Base-by-base conservation (phyloP, 2,888 invertebrate genomes). In the Diarsia mendica region DNA sequence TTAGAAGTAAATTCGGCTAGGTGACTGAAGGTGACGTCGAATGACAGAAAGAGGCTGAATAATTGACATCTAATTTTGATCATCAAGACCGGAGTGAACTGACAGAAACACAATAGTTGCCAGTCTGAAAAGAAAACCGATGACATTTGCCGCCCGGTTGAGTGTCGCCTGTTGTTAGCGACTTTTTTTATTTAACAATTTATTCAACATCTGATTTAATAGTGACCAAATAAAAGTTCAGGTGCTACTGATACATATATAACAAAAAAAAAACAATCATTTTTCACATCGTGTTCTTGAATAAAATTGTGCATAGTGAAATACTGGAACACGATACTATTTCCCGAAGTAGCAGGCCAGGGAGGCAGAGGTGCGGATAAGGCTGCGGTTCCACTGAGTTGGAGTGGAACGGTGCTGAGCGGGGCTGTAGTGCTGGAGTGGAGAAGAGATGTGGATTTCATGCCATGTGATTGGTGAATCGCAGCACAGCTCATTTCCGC, bases 11-110 rank as follows among this genome's bases (percentile, higher is more conserved):
- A 55, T 67, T 70, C 58, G 67, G 44, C 39, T 11, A 55, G n/a
- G n/a, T n/a, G n/a, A n/a, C n/a, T n/a, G n/a, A 51, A 70, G 76
- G 70, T 84, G 83, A 85, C 83, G 87, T 88, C 75, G 81, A 74
- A 75, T 77, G 70, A 80, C 79, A 80, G 83, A 23, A 61, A 20
- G 51, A 44, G 9, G 58, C 58, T n/a, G 28, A 10, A 13, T 33
- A 51, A 51, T 2, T n/a, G 73, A 61, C 60, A 72, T 28, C 2
- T 28, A 2, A n/a, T n/a, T 55, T 44, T 18, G n/a, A 0, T 53
- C 11, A 33, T 20, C 46, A n/a, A n/a, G 64, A 20, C 58, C 18
- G 23, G n/a, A 61, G 20, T 53, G 63, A 20, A 20, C 49, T 66
- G 66, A 66, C 66, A 33, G 66, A 13, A 13, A 20, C 2, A 2